Evolutionary conservation across 2,888 invertebrate genomes (phyloP).

Genomic region (Eubasilissa splendida): DNA sequence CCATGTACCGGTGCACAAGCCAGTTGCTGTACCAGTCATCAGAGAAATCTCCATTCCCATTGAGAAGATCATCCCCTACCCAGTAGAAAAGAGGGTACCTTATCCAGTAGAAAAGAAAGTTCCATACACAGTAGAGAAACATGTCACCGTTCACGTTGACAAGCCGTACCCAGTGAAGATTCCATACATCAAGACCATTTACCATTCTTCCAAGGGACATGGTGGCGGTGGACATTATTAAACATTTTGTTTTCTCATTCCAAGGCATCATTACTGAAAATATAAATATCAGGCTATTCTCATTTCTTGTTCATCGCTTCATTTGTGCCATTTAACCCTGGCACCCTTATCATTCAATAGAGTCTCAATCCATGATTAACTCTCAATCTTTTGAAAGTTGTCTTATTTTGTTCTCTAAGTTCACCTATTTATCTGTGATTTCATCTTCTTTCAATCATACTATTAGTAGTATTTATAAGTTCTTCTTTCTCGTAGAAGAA

Average conservation of each 20-base stretch:
- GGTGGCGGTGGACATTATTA: slow-evolving; percentile 20
- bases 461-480: too few relatives aligned
- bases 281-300: too few relatives aligned
- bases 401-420: background rate
- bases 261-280: too few relatives aligned
- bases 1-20: slow-evolving; percentile 79
- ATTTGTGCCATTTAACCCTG: too few relatives aligned
- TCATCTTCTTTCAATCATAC: too few relatives aligned
- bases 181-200: slow-evolving; percentile 81
- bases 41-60: slow-evolving; percentile 80
- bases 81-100: slow-evolving; percentile 78
- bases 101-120: slow-evolving; percentile 80
- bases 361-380: too few relatives aligned
- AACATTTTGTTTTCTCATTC: background rate
- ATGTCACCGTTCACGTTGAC: slow-evolving; percentile 78
- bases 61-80: slow-evolving; percentile 82
- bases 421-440: slow-evolving; percentile 23
- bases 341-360: too few relatives aligned
- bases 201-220: slow-evolving; percentile 78
- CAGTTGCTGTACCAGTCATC: slow-evolving; percentile 78
- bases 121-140: slow-evolving; percentile 79
- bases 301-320: too few relatives aligned
- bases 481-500: too few relatives aligned
- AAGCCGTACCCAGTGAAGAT: slow-evolving; percentile 81
- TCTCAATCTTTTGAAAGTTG: slow-evolving; percentile 1